Evolutionary conservation across 2,113 vertebrate genomes (phyloP).

Genomic region (Siphamia tubifer): DNA sequence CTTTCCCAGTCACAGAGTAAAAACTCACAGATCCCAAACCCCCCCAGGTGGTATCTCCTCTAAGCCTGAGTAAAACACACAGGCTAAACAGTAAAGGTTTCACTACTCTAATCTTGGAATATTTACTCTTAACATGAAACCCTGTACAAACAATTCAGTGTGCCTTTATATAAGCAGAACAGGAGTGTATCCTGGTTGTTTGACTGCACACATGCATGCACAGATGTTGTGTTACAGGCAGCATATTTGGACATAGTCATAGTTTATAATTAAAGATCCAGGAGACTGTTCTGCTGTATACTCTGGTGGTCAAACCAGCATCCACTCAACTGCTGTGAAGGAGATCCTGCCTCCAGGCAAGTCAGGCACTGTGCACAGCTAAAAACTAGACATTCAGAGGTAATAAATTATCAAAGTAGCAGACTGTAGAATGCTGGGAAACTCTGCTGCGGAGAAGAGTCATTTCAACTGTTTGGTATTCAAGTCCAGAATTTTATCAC

Average conservation of each 20-base stretch:
- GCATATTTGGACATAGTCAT: constrained; percentile 7
- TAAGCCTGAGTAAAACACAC: not conserved
- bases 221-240: constrained; percentile 12
- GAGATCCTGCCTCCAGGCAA: constrained; percentile 28
- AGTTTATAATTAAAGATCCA: constrained; percentile 36
- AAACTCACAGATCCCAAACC: not conserved
- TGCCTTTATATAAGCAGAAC: not conserved
- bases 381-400: constrained; percentile 12
- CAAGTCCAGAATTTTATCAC: not conserved
- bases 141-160: not conserved
- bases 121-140: not conserved
- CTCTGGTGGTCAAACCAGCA: constrained; percentile 8
- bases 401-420: constrained; percentile 22
- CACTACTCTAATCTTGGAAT: not conserved
- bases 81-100: not conserved
- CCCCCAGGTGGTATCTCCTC: not conserved
- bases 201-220: not conserved
- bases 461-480: not conserved
- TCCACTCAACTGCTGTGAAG: constrained; percentile 1
- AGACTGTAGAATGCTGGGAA: not conserved
- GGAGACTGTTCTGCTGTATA: not conserved
- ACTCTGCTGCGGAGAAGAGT: not conserved
- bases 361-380: not conserved
- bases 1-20: not conserved
- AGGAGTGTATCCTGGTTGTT: not conserved